Evolutionary conservation across 2,888 invertebrate genomes (phyloP), one percentile per base, ranked within the genome.

Genomic region (Drosophila greeni): DNA sequence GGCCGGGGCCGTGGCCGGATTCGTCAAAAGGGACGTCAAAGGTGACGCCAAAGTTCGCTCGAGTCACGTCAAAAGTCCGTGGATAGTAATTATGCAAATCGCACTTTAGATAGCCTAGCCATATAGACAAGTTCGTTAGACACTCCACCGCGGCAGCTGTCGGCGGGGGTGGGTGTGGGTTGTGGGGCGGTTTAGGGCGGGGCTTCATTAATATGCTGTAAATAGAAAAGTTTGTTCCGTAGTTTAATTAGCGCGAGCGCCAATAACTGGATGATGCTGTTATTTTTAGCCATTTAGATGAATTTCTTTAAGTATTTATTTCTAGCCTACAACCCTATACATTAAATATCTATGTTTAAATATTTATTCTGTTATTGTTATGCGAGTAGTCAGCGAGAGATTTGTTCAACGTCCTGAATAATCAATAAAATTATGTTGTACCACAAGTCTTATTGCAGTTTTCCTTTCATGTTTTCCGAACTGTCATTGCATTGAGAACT

Each of bases 1-100:
- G 42, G 23, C 20, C 20, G 12, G 24, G 12, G 20, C 26, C 33
- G 40, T 12, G 33, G 23, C 34, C 4, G 3, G n/a, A 29, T 34
- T 9, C 48, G 24, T 49, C 51, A 39, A 45, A 29, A 29, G 29
- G 45, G 12, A 29, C 29, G 45, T 45, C 45, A 31, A 45, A 24
- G 48, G 34, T 47, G 61, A 62, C 54, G 66, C 53, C 45, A 65
- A 60, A 73, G 69, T 70, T 73, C 42, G 54, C 53, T 55, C 43
- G 54, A 83, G 82, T 77, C 78, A 75, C 62, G 65, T 67, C 65
- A 67, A 59, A 59, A 43, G 61, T 52, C 40, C 68, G 58, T 64
- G 51, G 54, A 71, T 64, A 75, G 70, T 71, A 73, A 85, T 80
- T 80, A 80, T 85, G 85, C 84, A 81, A 85, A 80, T 84, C 75